Evolutionary conservation across 2,888 invertebrate genomes (phyloP).

Genomic region (Pammene fasciana): DNA sequence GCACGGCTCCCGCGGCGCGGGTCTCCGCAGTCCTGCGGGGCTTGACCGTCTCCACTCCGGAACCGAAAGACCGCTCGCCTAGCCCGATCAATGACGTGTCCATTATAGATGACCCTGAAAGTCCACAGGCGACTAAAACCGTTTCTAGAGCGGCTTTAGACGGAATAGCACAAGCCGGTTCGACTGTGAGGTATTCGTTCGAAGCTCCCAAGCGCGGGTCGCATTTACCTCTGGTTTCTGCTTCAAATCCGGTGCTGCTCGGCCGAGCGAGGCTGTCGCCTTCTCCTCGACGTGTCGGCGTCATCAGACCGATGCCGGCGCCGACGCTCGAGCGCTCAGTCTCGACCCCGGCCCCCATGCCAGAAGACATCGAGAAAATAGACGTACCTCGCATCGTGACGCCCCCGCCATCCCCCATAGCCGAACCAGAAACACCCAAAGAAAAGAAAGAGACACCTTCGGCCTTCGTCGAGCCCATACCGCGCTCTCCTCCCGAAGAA

Average conservation of each 20-base stretch:
- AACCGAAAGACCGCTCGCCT: conserved; percentile 55
- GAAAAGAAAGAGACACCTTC: conserved; percentile 60
- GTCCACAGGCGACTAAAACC: conserved; percentile 51
- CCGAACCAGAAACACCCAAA: conserved; percentile 66
- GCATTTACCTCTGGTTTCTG: conserved; percentile 70
- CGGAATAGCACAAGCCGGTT: conserved; percentile 87
- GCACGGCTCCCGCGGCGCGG: conserved; percentile 80
- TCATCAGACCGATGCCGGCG: conserved; percentile 82
- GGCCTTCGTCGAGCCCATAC: conserved; percentile 74
- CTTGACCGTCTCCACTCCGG: conserved; percentile 68
- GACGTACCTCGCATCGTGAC: conserved; percentile 50
- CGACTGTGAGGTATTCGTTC: conserved; percentile 85
- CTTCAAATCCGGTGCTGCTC: conserved; percentile 69
- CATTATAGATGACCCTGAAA: conserved; percentile 55
- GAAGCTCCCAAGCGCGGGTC: conserved; percentile 64
- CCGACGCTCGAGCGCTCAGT: conserved; percentile 46
- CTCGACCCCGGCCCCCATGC: conserved; percentile 44
- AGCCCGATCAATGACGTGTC: conserved; percentile 56
- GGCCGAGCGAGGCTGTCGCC: conserved; percentile 63
- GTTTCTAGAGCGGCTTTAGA: conserved; percentile 67
- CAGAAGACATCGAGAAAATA: conserved; percentile 47
- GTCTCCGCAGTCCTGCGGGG: conserved; percentile 70
- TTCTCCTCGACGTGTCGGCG: conserved; percentile 78
- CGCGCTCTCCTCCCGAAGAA: conserved; percentile 61
- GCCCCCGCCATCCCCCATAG: conserved; percentile 56